Percentiles rank a stretch among this genome's conserved stretches.
These are phyloP conservation scores for Drosophila melanosoma DNA, from an alignment of 2,888 invertebrate species.

Conservation along the genomic window DNA sequence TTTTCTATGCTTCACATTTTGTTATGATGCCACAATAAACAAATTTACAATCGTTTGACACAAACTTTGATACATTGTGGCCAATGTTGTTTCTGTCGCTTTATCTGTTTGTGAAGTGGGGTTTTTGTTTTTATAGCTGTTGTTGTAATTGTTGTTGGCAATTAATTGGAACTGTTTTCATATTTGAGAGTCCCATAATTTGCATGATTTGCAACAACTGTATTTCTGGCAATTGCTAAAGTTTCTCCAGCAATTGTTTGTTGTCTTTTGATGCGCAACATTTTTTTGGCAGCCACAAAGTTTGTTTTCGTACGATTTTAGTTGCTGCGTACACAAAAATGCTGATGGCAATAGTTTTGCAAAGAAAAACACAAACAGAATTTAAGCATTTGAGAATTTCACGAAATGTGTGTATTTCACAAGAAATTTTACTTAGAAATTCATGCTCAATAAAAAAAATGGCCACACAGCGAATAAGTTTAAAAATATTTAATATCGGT, in stretches of 20 bases:
- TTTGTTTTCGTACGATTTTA: conserved; percentile 11
- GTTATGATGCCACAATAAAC: conserved; percentile 67
- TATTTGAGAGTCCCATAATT: conserved; percentile 35
- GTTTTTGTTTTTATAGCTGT: conserved; percentile 7
- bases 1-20: conserved; percentile 43
- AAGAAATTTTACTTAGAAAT: not conserved
- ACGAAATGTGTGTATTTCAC: not conserved
- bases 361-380: conserved; percentile 5
- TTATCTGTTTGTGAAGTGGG: conserved; percentile 6
- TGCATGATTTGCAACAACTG: conserved; percentile 30
- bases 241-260: conserved; percentile 37
- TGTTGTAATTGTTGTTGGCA: conserved; percentile 30
- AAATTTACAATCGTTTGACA: conserved; percentile 79
- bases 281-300: conserved; percentile 19
- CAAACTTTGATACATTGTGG: conserved; percentile 73
- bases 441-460: not conserved
- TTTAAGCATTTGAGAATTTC: not conserved
- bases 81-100: conserved; percentile 9
- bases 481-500: not conserved
- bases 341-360: conserved; percentile 8
- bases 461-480: not conserved
- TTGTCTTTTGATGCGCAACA: conserved; percentile 45
- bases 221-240: conserved; percentile 19
- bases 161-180: conserved; percentile 54
- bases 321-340: not conserved